These are phyloP conservation scores for Mycalesis mineus DNA, from an alignment of 2,888 invertebrate genomes.

Conservation along the genomic window DNA sequence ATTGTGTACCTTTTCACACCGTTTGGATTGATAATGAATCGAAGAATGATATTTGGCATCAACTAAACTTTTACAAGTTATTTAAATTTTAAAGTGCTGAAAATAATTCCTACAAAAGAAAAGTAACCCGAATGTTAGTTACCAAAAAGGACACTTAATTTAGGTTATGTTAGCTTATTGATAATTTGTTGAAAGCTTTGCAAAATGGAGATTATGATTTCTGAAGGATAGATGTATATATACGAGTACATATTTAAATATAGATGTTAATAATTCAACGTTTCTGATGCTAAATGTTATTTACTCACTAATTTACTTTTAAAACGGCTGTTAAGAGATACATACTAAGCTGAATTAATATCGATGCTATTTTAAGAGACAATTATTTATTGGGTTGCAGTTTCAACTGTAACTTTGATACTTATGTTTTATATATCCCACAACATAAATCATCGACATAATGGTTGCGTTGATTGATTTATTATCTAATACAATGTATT, in stretches of 20 bases:
- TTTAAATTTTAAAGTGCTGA: background rate
- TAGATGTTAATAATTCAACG: too few species aligned
- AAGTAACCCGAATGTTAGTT: too few species aligned
- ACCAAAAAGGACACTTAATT: too few species aligned
- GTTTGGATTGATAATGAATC: too few species aligned
- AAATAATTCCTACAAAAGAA: too few species aligned
- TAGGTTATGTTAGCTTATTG: too few species aligned
- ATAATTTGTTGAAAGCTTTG: too few species aligned
- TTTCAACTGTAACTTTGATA: background rate
- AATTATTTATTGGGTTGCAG: background rate
- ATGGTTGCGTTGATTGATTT: background rate
- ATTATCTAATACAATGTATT: background rate
- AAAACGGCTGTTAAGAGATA: slow-evolving; percentile 21
- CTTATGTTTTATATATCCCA: background rate
- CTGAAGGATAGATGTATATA: too few species aligned
- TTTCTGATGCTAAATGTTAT: background rate
- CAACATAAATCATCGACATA: background rate
- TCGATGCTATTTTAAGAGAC: slow-evolving; percentile 20
- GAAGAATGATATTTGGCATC: too few species aligned
- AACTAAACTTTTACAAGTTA: too few species aligned
- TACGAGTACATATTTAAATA: too few species aligned
- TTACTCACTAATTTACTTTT: background rate
- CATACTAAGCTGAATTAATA: slow-evolving; percentile 11
- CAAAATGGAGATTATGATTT: too few species aligned
- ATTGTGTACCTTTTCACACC: slow-evolving; percentile 31